phyloP scores from a whole-genome alignment of 2,797 vertebrate genomes.

The Sebastes vulpes region DNA sequence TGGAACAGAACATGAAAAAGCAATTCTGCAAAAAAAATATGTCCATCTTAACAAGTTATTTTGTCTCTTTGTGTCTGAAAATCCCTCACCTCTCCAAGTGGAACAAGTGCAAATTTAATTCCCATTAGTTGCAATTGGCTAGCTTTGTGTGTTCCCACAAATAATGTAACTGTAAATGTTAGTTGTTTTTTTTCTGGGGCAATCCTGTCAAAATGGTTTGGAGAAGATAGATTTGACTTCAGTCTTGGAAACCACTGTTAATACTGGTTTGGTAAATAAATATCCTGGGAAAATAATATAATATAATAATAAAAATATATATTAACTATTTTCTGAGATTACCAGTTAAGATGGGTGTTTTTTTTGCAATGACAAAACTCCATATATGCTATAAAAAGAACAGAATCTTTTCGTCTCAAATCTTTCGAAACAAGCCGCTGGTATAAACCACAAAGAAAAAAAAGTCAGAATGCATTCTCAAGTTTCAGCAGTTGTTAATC shows the following conservation, averaged over 20 bases:
- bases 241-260: not conserved
- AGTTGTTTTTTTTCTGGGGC: not conserved
- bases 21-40: constrained; percentile 19
- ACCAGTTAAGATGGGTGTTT: constrained; percentile 40
- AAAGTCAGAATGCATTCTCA: constrained; percentile 18
- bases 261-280: not conserved
- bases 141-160: not conserved
- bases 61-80: not conserved
- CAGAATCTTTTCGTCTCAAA: not conserved
- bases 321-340: not conserved
- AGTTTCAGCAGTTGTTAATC: constrained; percentile 26
- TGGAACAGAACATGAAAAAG: constrained; percentile 23
- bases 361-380: constrained; percentile 7
- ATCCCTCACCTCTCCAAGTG: not conserved
- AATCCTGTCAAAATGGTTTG: not conserved
- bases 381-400: not conserved
- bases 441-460: constrained; percentile 20
- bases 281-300: not conserved
- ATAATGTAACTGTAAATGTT: not conserved
- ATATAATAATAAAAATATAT: not conserved
- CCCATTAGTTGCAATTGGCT: not conserved
- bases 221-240: not conserved
- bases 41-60: constrained; percentile 35
- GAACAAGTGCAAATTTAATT: not conserved
- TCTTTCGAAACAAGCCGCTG: not conserved